These are phyloP conservation scores for Pectinophora gossypiella DNA, from an alignment of 1,140 invertebrate genomes.

Conservation along the genomic window DNA sequence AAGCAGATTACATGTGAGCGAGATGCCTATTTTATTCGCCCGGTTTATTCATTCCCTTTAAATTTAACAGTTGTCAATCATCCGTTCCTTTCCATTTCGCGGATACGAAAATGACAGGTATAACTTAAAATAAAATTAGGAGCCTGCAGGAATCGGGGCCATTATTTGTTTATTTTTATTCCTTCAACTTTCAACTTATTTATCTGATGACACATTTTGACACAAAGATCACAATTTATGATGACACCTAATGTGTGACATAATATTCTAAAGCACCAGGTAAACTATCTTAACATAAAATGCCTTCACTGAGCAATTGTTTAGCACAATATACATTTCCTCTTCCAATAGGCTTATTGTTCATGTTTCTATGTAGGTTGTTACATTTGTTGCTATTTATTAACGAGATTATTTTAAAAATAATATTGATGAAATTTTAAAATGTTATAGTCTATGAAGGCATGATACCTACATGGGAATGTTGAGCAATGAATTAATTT, in stretches of 20 bases:
- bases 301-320: not conserved
- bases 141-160: too few relatives aligned
- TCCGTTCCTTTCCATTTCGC: too few relatives aligned
- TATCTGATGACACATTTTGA: too few relatives aligned
- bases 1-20: too few relatives aligned
- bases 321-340: conserved; percentile 10
- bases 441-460: not conserved
- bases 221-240: not conserved
- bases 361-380: conserved; percentile 16
- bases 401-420: not conserved
- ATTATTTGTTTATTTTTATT: too few relatives aligned
- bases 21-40: too few relatives aligned
- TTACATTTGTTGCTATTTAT: not conserved
- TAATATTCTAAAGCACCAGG: not conserved
- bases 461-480: conserved; percentile 13
- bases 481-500: conserved; percentile 10
- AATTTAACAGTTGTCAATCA: too few relatives aligned
- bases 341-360: conserved; percentile 13
- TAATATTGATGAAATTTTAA: too few relatives aligned
- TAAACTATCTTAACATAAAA: not conserved
- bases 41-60: too few relatives aligned
- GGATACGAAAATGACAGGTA: too few relatives aligned
- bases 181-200: too few relatives aligned
- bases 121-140: too few relatives aligned
- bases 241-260: not conserved